A percentile compares a stretch with the other conserved stretches of the same genome.
These are phyloP conservation scores for Drosophila virilis DNA, from an alignment of 1,140 invertebrate species.

Conservation along the genomic window DNA sequence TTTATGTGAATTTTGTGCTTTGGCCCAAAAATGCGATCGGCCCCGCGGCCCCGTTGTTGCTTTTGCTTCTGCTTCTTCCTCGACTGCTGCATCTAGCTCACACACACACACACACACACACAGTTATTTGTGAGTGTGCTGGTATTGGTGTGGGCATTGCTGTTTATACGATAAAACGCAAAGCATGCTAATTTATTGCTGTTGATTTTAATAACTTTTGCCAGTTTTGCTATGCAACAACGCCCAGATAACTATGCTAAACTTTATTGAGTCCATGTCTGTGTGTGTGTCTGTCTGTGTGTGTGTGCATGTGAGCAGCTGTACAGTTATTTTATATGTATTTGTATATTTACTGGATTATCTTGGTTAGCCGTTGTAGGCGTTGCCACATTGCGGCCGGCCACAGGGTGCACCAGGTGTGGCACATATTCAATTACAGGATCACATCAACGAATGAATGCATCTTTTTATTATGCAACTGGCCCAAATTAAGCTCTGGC, in stretches of 20 bases:
- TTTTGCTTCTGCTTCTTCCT: not conserved
- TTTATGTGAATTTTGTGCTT: slow-evolving; percentile 69
- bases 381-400: slow-evolving; percentile 1
- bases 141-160: slow-evolving; percentile 27
- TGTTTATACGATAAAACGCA: slow-evolving; percentile 61
- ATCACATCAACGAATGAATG: too few relatives aligned
- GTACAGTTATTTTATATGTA: not conserved
- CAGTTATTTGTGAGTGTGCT: slow-evolving; percentile 11
- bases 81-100: not conserved
- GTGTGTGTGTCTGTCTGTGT: not conserved
- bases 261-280: slow-evolving; percentile 33
- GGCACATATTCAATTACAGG: too few relatives aligned
- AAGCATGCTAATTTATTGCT: slow-evolving; percentile 80
- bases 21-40: slow-evolving; percentile 46
- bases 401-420: not conserved
- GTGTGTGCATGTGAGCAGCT: not conserved
- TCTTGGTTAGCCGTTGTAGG: not conserved
- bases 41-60: slow-evolving; percentile 30
- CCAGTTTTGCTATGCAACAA: slow-evolving; percentile 39
- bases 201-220: slow-evolving; percentile 79
- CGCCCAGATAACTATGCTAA: slow-evolving; percentile 63
- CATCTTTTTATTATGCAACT: too few relatives aligned
- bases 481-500: too few relatives aligned
- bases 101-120: not conserved
- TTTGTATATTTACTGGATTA: not conserved